phyloP scores from a whole-genome alignment of 2,113 vertebrate species.

The Thalassoma bifasciatum region DNA sequence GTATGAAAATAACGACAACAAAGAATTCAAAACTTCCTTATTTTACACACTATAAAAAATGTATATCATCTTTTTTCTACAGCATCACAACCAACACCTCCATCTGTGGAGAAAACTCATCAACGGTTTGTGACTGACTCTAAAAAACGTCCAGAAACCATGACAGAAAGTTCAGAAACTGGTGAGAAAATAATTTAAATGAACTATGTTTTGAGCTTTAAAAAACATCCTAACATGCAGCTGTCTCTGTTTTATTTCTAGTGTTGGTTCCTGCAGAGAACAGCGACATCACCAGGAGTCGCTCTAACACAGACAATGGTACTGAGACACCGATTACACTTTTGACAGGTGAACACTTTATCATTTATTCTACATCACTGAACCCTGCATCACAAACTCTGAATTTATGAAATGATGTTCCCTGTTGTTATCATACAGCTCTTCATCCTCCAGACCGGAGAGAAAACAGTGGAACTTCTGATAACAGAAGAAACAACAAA shows the following conservation, averaged over 20 bases:
- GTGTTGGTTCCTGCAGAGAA: slow-evolving; percentile 2
- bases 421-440: not conserved
- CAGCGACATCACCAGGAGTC: not conserved
- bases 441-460: not conserved
- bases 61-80: not conserved
- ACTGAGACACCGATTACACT: not conserved
- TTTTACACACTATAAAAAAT: not conserved
- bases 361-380: not conserved
- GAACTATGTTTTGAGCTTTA: not conserved
- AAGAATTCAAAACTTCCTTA: no score
- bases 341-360: slow-evolving; percentile 15
- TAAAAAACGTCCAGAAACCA: not conserved
- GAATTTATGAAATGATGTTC: no score
- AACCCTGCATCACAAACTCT: no score
- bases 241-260: not conserved
- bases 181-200: slow-evolving; percentile 2
- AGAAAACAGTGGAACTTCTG: not conserved
- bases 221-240: not conserved
- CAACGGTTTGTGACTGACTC: slow-evolving; percentile 2
- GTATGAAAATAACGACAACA: no score
- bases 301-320: slow-evolving; percentile 5
- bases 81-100: not conserved
- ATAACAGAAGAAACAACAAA: not conserved
- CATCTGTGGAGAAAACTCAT: not conserved
- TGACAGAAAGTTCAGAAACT: not conserved